Base-by-base conservation (phyloP, 2,888 invertebrate genomes). In the Eilema caniola region DNA sequence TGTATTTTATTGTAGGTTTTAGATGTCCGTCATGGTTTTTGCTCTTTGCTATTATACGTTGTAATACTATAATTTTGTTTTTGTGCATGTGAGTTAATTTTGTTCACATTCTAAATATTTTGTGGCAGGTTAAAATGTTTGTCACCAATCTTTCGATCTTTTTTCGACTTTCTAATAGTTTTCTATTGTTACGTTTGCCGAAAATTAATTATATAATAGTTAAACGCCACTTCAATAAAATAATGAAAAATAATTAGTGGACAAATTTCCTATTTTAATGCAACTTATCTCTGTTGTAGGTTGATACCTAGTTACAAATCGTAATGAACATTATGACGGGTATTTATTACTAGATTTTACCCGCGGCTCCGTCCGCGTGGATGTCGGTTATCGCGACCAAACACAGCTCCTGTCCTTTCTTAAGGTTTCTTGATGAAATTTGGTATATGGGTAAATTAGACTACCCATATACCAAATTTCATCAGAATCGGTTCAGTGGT, bases 1-100 rank as follows among this genome's bases (percentile, higher is more conserved):
- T 88, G 82, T 86, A 85, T 88, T 89, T 85, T 80, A 79, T 72
- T 77, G 78, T 89, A 88, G 83, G 78, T 82, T 88, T 89, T 89
- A 88, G 84, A 84, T 86, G 85, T 82, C 87, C 85, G 86, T 90
- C 91, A 93, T 94, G 93, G 93, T 90, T 89, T 93, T 93, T 92
- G 93, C 93, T 93, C 92, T 89, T 90, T 91, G 81, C 83, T 81
- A 86, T 85, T 77, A 82, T 76, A 85, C 80, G 78, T 86, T 85
- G 74, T 83, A 82, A 67, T 83, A 86, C 71, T 83, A 89, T 89
- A 88, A 89, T 86, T 89, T 88, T 88, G 78, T 88, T 87, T 88
- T 86, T 85, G 80, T 87, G 91, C 90, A 90, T 92, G 93, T 93
- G 92, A 92, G 93, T 90, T 85, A 74, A 69, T 81, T 85, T 86